Base-by-base conservation (phyloP, 2,888 invertebrate species). In the Caenorhabditis doughertyi region DNA sequence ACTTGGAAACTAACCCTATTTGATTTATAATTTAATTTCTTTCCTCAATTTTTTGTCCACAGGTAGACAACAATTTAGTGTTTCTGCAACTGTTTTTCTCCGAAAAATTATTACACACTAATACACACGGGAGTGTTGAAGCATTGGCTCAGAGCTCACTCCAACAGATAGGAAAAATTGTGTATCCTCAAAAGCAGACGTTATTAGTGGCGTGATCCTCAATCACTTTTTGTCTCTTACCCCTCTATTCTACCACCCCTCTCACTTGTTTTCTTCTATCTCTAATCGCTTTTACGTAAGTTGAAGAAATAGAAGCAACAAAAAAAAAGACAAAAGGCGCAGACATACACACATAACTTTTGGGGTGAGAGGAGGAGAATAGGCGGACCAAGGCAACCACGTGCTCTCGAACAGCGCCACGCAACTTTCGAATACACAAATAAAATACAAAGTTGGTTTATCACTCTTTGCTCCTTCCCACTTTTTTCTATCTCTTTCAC, bases 121-220 rank as follows among this genome's bases (percentile, higher is more conserved):
- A 65, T 49, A 27, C 60, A 60, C 49, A 44, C 64, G 11, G 42
- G 32, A 11, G 44, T 21, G 51, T 32, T 25, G 65, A 53, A 21
- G 49, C 25, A 13, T 23, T 39, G n/a, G 60, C 53, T 71, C 60
- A 68, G 68, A 42, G 27, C 60, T 53, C 65, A 51, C 51, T 23
- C 42, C 35, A 53, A 21, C 39, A 49, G 13, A 39, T 9, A 39
- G 32, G 9, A 16, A 18, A 49, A 29, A 58, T 76, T 76, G 76
- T 76, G 76, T 68, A 76, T 68, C 58, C 60, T 76, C 76, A 76
- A 76, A 76, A 68, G 60, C 77, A 68, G 77, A 77, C 77, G 68
- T 60, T 68, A 68, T 77, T 77, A 77, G 77, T 77, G 77, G 77
- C 53, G 77, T 77, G 77, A 77, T 77, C 68, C 62, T 77, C 77